Conservation (phyloP, 2,888 invertebrate genomes). For the Clusia tigrina region DNA sequence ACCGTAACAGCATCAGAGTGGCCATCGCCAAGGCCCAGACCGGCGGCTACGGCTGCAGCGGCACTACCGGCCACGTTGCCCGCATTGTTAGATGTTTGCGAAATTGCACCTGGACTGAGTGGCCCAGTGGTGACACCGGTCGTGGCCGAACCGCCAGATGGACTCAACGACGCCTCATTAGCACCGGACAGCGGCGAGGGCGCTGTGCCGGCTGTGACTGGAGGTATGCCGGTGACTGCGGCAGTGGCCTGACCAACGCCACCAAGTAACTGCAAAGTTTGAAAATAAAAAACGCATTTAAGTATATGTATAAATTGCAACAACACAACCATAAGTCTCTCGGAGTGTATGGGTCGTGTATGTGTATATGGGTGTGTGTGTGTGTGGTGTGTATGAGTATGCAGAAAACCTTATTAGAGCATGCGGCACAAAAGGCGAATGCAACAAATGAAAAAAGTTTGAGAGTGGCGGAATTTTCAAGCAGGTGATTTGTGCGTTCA, state of each 20-base stretch:
- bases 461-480: slow-evolving; percentile 41
- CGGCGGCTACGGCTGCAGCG: slow-evolving; percentile 25
- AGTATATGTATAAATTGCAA: slow-evolving; percentile 20
- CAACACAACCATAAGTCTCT: too few species aligned
- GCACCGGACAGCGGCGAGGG: slow-evolving; percentile 82
- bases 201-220: slow-evolving; percentile 62
- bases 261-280: slow-evolving; percentile 48
- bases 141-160: slow-evolving; percentile 68
- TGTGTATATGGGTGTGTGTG: too few species aligned
- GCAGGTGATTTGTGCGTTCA: slow-evolving; percentile 42
- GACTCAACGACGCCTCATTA: slow-evolving; percentile 75
- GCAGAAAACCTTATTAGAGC: not conserved
- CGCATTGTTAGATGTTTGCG: slow-evolving; percentile 63
- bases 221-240: slow-evolving; percentile 64
- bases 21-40: slow-evolving; percentile 40
- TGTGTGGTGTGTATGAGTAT: too few species aligned
- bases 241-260: slow-evolving; percentile 66
- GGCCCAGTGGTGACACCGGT: slow-evolving; percentile 61
- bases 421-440: not conserved
- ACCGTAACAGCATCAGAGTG: slow-evolving; percentile 30
- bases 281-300: slow-evolving; percentile 25
- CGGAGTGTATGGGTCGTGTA: too few species aligned
- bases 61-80: slow-evolving; percentile 30
- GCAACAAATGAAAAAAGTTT: slow-evolving; percentile 12
- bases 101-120: slow-evolving; percentile 64